A percentile compares a stretch with the other conserved stretches of the same genome.
phyloP scores from a whole-genome alignment of 2,797 vertebrate genomes.

The Chelidonichthys spinosus region DNA sequence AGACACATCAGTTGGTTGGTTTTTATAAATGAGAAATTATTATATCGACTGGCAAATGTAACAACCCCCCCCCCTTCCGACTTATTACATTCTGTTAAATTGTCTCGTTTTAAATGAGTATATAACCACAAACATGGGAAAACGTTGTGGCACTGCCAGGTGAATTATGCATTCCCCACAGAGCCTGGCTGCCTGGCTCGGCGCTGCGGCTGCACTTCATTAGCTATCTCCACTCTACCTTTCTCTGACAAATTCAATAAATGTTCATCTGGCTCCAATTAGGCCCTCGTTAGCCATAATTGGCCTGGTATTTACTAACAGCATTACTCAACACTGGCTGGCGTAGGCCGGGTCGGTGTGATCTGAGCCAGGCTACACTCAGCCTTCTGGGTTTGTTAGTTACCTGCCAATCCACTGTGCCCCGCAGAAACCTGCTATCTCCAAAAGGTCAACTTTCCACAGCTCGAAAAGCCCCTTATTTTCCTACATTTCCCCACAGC shows the following conservation, averaged over 20 bases:
- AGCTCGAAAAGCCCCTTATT: slow-evolving; percentile 4
- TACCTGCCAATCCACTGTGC: slow-evolving; percentile 49
- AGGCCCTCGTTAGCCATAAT: slow-evolving; percentile 80
- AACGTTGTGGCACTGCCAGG: slow-evolving; percentile 56
- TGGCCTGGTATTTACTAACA: slow-evolving; percentile 83
- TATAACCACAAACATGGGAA: slow-evolving; percentile 48
- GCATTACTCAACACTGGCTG: slow-evolving; percentile 73
- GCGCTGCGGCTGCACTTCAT: slow-evolving; percentile 67
- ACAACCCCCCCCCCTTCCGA: neutral
- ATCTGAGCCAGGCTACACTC: slow-evolving; percentile 52
- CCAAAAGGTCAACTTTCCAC: slow-evolving; percentile 32
- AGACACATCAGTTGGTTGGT: neutral
- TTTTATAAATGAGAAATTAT: slow-evolving; percentile 19
- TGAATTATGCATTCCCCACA: slow-evolving; percentile 37
- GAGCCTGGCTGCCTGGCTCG: slow-evolving; percentile 32
- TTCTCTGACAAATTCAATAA: slow-evolving; percentile 83
- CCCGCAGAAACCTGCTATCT: slow-evolving; percentile 50
- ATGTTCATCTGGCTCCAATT: slow-evolving; percentile 79
- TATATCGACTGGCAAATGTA: slow-evolving; percentile 1
- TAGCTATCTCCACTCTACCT: slow-evolving; percentile 75
- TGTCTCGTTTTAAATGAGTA: slow-evolving; percentile 27
- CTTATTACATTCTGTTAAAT: neutral
- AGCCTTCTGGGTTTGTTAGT: slow-evolving; percentile 51
- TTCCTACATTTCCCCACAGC: neutral
- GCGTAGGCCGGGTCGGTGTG: slow-evolving; percentile 52